Conservation (phyloP, 2,888 invertebrate genomes). For the Phorcus lineatus region DNA sequence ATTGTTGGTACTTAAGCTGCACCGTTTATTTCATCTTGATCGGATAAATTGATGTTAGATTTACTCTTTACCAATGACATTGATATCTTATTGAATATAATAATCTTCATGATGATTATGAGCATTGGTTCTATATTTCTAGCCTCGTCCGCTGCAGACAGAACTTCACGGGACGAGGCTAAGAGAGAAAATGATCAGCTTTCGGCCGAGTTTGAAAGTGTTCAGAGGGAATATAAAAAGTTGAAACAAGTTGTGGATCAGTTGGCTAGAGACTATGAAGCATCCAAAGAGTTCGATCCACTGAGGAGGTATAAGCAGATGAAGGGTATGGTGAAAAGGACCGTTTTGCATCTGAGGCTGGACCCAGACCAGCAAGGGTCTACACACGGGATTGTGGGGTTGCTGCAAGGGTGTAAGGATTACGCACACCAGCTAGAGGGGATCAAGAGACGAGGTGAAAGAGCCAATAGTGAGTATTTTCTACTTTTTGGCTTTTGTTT, state of each 20-base stretch:
- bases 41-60: too few relatives aligned
- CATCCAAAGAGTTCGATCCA: constrained; percentile 94
- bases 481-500: not conserved
- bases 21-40: too few relatives aligned
- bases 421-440: constrained; percentile 58
- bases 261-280: constrained; percentile 86
- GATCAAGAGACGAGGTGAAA: constrained; percentile 58
- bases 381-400: constrained; percentile 48
- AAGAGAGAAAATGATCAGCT: constrained; percentile 62
- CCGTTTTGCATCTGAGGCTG: constrained; percentile 66
- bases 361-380: constrained; percentile 56
- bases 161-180: constrained; percentile 52
- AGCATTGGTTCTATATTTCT: constrained; percentile 52
- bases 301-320: constrained; percentile 95
- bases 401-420: constrained; percentile 54
- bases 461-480: constrained; percentile 55
- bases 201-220: constrained; percentile 56
- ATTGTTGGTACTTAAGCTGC: too few relatives aligned
- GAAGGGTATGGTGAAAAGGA: constrained; percentile 93
- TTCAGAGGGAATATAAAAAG: constrained; percentile 65
- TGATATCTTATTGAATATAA: too few relatives aligned
- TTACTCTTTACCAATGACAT: too few relatives aligned
- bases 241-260: constrained; percentile 66
- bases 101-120: constrained; percentile 36
- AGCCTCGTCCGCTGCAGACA: constrained; percentile 49